Conservation (phyloP, 2,113 vertebrate genomes). For the Mirounga angustirostris region DNA sequence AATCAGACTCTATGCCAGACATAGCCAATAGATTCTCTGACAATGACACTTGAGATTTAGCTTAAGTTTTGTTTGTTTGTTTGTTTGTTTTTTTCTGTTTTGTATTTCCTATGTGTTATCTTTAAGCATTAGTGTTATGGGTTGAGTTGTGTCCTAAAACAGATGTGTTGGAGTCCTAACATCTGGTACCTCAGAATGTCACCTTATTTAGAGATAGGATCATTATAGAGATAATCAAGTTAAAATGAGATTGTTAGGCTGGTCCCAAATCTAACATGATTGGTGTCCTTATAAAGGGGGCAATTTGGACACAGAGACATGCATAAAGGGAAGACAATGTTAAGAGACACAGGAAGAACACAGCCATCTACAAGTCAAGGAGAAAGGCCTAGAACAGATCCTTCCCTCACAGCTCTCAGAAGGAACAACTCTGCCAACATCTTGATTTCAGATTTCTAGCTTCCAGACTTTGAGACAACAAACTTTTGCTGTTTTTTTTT, state of each 20-base stretch:
- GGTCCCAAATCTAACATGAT: neutral
- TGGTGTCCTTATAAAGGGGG: neutral
- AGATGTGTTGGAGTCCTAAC: neutral
- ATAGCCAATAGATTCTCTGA: neutral
- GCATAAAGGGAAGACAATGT: neutral
- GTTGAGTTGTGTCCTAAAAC: neutral
- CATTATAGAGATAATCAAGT: neutral
- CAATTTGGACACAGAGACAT: neutral
- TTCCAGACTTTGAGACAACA: neutral
- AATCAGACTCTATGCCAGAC: neutral
- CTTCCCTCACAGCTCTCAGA: neutral
- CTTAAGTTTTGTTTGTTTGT: neutral
- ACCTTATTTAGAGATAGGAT: neutral
- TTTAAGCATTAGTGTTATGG: neutral
- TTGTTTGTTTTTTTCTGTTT: neutral
- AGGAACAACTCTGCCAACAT: neutral
- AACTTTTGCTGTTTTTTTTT: neutral
- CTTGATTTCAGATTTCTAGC: slow-evolving; percentile 23
- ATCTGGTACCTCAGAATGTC: neutral
- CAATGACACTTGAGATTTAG: neutral
- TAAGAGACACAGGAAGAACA: neutral
- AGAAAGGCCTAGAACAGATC: neutral
- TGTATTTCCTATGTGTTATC: neutral
- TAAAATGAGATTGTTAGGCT: neutral
- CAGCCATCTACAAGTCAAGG: neutral